Evolutionary conservation across 2,888 invertebrate species (phyloP).

Genomic region (Lacanobia wlatinum): DNA sequence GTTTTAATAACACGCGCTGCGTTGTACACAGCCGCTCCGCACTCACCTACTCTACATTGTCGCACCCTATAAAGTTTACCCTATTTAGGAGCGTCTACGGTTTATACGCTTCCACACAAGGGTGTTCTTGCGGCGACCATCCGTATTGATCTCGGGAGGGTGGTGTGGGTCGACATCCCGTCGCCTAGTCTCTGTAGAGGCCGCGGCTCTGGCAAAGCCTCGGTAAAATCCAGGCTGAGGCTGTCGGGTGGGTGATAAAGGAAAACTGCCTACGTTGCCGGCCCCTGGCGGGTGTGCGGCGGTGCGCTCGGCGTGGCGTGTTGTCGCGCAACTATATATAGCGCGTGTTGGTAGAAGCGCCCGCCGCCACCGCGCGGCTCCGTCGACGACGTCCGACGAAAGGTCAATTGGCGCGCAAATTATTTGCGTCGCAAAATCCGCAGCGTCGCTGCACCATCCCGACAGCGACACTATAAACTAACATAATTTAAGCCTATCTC

Average conservation of each 20-base stretch:
- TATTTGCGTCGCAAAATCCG: slow-evolving; percentile 90
- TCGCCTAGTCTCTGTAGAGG: slow-evolving; percentile 83
- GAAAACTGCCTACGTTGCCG: slow-evolving; percentile 89
- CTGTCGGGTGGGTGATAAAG: slow-evolving; percentile 89
- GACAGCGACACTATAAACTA: slow-evolving; percentile 68
- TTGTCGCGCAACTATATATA: slow-evolving; percentile 89
- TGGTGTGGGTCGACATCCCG: slow-evolving; percentile 88
- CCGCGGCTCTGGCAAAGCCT: slow-evolving; percentile 84
- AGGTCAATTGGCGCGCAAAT: slow-evolving; percentile 91
- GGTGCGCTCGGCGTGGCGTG: slow-evolving; percentile 82
- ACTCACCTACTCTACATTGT: slow-evolving; percentile 56
- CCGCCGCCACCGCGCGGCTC: slow-evolving; percentile 78
- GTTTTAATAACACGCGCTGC: slow-evolving; percentile 35
- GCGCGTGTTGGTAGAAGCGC: slow-evolving; percentile 86
- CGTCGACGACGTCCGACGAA: slow-evolving; percentile 87
- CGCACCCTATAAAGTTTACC: slow-evolving; percentile 69
- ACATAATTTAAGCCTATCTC: slow-evolving; percentile 64
- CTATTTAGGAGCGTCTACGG: slow-evolving; percentile 70
- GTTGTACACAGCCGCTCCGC: slow-evolving; percentile 25
- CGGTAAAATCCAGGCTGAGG: slow-evolving; percentile 88
- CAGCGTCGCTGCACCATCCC: slow-evolving; percentile 82
- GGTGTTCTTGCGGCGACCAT: slow-evolving; percentile 87
- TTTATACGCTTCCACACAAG: slow-evolving; percentile 77
- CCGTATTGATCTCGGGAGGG: slow-evolving; percentile 89
- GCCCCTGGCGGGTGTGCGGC: slow-evolving; percentile 87